Percentiles rank a stretch among this genome's conserved stretches.
These are phyloP conservation scores for Harlomillsia oculata DNA, from an alignment of 1,140 invertebrate species.

Conservation along the genomic window DNA sequence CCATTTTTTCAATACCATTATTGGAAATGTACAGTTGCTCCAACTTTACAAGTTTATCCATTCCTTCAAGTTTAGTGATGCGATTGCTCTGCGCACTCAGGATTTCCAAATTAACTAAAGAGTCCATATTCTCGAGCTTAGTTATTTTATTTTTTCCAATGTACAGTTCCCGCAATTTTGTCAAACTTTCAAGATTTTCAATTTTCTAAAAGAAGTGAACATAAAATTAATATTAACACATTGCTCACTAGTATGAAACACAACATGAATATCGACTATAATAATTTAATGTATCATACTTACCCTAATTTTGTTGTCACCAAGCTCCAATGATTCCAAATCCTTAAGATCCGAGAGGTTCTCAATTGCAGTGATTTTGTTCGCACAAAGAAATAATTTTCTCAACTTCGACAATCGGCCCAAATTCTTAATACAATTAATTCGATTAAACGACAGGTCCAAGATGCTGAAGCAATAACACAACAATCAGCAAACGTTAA, in stretches of 20 bases:
- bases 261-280: neutral
- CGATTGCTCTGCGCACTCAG: conserved; percentile 81
- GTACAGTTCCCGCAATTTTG: conserved; percentile 65
- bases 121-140: conserved; percentile 75
- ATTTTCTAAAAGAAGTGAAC: conserved; percentile 41
- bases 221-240: conserved; percentile 24
- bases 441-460: conserved; percentile 95
- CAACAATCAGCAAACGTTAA: conserved; percentile 4
- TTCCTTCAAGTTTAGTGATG: conserved; percentile 75
- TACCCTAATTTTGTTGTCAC: conserved; percentile 86
- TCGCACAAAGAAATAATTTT: conserved; percentile 84
- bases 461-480: conserved; percentile 57
- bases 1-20: conserved; percentile 74
- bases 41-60: conserved; percentile 61
- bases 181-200: conserved; percentile 67
- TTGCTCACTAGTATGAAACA: neutral
- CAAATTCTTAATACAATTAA: conserved; percentile 79
- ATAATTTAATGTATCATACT: conserved; percentile 31
- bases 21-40: conserved; percentile 88
- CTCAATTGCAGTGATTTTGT: conserved; percentile 85
- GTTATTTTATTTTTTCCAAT: conserved; percentile 95
- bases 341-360: conserved; percentile 73
- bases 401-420: conserved; percentile 67
- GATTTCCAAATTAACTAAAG: conserved; percentile 64
- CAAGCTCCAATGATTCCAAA: conserved; percentile 80